phyloP scores from a whole-genome alignment of 2,888 invertebrate species.

The Pammene aurita region DNA sequence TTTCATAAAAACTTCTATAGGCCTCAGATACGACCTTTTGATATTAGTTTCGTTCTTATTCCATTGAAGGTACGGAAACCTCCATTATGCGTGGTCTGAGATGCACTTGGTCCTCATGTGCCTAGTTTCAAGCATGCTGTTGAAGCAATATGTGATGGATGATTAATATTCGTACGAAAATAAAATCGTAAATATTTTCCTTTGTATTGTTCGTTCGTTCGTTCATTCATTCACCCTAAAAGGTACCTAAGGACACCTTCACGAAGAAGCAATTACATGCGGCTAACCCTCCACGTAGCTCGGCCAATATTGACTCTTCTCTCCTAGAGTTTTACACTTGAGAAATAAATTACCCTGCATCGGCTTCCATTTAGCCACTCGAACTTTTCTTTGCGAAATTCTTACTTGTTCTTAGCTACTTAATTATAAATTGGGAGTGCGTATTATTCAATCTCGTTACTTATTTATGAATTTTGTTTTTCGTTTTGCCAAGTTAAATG shows the following conservation, averaged over 20 bases:
- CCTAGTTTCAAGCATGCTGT: too few species aligned
- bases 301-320: slow-evolving; percentile 27
- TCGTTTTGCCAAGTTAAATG: slow-evolving; percentile 17
- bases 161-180: too few species aligned
- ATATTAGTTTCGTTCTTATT: too few species aligned
- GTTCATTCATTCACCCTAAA: neutral
- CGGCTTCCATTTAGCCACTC: slow-evolving; percentile 19
- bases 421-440: slow-evolving; percentile 32
- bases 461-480: slow-evolving; percentile 31
- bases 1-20: too few species aligned
- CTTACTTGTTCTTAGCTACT: slow-evolving; percentile 19
- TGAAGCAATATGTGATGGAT: too few species aligned
- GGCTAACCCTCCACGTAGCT: slow-evolving; percentile 14
- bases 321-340: slow-evolving; percentile 27
- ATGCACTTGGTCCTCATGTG: too few species aligned
- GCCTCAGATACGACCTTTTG: too few species aligned
- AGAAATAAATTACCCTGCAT: slow-evolving; percentile 29
- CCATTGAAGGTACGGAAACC: too few species aligned
- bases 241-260: neutral
- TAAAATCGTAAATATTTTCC: neutral
- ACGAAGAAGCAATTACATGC: slow-evolving; percentile 19
- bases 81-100: too few species aligned
- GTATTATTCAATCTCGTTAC: slow-evolving; percentile 33
- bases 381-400: slow-evolving; percentile 11
- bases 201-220: neutral